phyloP scores from a whole-genome alignment of 2,797 vertebrate genomes.

The Crax fasciolata region DNA sequence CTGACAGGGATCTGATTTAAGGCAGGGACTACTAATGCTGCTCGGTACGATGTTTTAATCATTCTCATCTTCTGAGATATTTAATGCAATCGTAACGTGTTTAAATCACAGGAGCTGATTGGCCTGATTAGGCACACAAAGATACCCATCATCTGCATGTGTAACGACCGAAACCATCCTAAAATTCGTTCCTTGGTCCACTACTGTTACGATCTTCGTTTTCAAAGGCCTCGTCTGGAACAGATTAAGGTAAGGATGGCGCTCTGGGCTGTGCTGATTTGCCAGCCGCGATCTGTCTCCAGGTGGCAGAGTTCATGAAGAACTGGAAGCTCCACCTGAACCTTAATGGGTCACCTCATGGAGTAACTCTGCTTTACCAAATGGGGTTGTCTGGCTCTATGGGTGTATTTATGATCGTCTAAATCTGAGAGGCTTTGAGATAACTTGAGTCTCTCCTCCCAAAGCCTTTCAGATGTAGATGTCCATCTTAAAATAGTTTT shows the following conservation, averaged over 20 bases:
- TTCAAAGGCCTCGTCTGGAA: constrained; percentile 94
- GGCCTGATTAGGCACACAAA: constrained; percentile 92
- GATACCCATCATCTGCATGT: constrained; percentile 98
- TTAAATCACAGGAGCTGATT: constrained; percentile 90
- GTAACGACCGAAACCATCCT: constrained; percentile 97
- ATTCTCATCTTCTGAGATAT: not conserved
- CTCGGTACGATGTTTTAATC: not conserved
- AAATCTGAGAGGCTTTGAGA: too few relatives aligned
- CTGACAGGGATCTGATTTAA: not conserved
- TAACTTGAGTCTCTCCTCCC: too few relatives aligned
- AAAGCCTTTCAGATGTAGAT: not conserved
- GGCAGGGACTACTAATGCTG: not conserved
- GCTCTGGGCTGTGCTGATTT: not conserved
- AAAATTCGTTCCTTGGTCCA: constrained; percentile 96
- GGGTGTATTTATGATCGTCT: too few relatives aligned
- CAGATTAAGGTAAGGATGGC: constrained; percentile 93
- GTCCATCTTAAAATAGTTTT: not conserved
- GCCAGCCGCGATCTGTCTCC: not conserved
- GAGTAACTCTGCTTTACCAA: not conserved
- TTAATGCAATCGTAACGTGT: not conserved
- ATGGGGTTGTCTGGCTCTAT: not conserved
- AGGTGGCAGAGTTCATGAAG: not conserved
- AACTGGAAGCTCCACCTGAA: not conserved
- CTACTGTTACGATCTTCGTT: constrained; percentile 96
- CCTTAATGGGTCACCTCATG: not conserved